Conservation (phyloP, 1,140 invertebrate species). For the Babylonia areolata region DNA sequence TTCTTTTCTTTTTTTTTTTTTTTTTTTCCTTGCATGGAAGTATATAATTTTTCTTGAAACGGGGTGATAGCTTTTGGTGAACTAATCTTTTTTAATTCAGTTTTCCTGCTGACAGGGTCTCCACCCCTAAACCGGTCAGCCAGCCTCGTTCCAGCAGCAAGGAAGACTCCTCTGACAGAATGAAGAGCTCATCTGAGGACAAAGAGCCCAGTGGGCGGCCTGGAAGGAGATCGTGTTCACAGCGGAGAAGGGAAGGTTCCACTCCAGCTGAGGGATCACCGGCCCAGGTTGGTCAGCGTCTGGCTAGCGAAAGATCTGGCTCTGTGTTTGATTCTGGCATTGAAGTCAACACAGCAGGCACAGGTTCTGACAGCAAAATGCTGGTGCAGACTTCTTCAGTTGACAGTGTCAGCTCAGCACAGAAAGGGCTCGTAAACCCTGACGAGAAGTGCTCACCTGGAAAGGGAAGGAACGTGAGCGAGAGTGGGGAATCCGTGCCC, state of each 20-base stretch:
- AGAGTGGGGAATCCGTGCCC: not conserved
- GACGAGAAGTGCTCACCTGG: not conserved
- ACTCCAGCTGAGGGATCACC: not conserved
- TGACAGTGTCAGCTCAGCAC: not conserved
- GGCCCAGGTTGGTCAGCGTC: not conserved
- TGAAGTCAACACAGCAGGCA: not conserved
- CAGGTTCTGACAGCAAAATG: not conserved
- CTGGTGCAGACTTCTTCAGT: not conserved
- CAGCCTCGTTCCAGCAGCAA: not conserved
- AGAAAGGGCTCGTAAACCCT: not conserved
- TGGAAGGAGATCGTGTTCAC: not conserved
- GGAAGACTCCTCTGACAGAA: not conserved
- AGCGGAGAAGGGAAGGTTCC: not conserved
- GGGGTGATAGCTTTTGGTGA: not conserved
- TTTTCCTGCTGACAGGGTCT: constrained; percentile 25
- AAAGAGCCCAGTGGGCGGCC: not conserved
- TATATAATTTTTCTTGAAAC: no score
- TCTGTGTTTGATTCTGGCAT: not conserved
- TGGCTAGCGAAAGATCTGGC: not conserved
- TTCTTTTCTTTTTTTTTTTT: no score
- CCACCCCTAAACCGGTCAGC: constrained; percentile 10
- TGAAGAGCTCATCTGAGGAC: not conserved
- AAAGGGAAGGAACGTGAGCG: not conserved
- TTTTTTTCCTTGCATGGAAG: no score
- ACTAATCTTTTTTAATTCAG: not conserved